Conservation (phyloP, 2,797 vertebrate genomes). For the Hozukius guyotensis region DNA sequence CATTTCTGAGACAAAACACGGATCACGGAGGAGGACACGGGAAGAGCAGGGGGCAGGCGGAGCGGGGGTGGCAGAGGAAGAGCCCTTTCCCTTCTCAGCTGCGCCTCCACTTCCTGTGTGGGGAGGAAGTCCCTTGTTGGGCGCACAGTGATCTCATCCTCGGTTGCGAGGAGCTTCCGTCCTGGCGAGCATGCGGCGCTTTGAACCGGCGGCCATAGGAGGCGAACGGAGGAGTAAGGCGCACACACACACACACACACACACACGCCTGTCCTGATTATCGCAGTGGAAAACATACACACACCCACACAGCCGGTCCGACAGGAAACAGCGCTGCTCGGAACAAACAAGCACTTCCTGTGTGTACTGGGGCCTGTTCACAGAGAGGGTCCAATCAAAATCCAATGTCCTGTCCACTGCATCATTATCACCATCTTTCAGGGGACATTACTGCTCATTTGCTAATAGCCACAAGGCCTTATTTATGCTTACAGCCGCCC, state of each 20-base stretch:
- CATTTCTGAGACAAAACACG: slow-evolving; percentile 75
- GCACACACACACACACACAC: background rate
- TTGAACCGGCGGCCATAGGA: slow-evolving; percentile 84
- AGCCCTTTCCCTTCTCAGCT: slow-evolving; percentile 91
- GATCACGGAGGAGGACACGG: slow-evolving; percentile 70
- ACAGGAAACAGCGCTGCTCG: slow-evolving; percentile 79
- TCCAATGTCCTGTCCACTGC: slow-evolving; percentile 79
- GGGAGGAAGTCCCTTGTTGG: slow-evolving; percentile 85
- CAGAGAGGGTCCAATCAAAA: slow-evolving; percentile 84
- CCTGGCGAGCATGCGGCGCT: slow-evolving; percentile 58
- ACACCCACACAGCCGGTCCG: slow-evolving; percentile 68
- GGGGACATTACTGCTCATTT: slow-evolving; percentile 88
- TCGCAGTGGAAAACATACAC: slow-evolving; percentile 79
- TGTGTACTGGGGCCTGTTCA: slow-evolving; percentile 69
- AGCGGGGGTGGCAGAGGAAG: slow-evolving; percentile 71
- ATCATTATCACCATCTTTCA: slow-evolving; percentile 79
- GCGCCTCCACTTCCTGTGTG: slow-evolving; percentile 89
- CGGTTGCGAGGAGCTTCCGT: slow-evolving; percentile 83
- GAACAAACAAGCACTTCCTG: slow-evolving; percentile 90
- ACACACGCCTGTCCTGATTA: slow-evolving; percentile 80
- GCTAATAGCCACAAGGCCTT: slow-evolving; percentile 87
- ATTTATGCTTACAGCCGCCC: slow-evolving; percentile 74
- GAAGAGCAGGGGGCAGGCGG: slow-evolving; percentile 44
- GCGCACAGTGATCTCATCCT: slow-evolving; percentile 87
- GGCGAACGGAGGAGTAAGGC: slow-evolving; percentile 73